Evolutionary conservation across 2,888 invertebrate species (phyloP), one percentile per base, ranked within the genome.

Genomic region (Polydrusus pterygomalis): DNA sequence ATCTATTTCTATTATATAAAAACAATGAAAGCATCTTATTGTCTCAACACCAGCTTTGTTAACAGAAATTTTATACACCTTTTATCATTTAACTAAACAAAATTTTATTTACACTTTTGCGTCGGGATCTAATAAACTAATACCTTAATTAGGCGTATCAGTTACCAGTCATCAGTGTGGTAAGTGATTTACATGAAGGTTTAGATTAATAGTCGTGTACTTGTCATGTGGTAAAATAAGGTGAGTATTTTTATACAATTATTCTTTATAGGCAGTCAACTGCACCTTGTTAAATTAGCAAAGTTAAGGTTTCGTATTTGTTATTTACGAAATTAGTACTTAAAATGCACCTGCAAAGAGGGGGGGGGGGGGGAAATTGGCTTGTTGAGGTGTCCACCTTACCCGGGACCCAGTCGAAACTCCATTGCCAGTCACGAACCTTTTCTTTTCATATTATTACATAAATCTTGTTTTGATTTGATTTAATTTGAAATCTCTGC

Each of bases 41-140:
- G 47, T 49, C 64, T 62, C 51, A 63, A 40, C 15, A 11, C 25
- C 17, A 63, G 51, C 63, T 51, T 63, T 62, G 51, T 8, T 68
- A 68, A 63, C 51, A 34, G 49, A 10, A 45, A 34, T 38, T 63
- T 70, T 51, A 70, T 49, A 64, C 34, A 64, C 9, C 49, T 64
- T 64, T 64, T 64, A 49, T 72, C 71, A 64, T 63, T 64, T 56
- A 65, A 64, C 54, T 47, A 72, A 72, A 72, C 58, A 72, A n/a
- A 34, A 56, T 51, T 54, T 56, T 72, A 45, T 72, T 72, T 72
- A 64, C 71, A 64, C n/a, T 30, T 17, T 10, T 17, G 38, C 25
- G 18, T 20, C 60, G 58, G 25, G 34, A 20, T 25, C 64, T 47
- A 64, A 34, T 64, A 64, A 47, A 45, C 58, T 69, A 56, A 60